These are phyloP conservation scores for Ametastegia equiseti DNA, from an alignment of 2,888 invertebrate species.

Conservation along the genomic window DNA sequence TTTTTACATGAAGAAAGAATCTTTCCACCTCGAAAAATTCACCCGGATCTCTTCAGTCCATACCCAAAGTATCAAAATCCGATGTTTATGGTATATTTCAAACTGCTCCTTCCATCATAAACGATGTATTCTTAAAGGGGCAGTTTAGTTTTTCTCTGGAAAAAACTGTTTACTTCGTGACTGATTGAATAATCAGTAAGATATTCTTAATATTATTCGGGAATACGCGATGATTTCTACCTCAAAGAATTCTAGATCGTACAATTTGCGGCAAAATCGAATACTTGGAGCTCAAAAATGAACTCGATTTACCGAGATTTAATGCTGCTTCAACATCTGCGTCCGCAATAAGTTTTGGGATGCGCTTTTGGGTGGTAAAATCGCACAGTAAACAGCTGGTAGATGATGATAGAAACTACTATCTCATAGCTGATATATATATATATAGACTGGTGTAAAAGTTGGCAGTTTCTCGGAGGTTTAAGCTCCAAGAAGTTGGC, in stretches of 20 bases:
- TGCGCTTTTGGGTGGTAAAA: background rate
- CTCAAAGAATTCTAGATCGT: background rate
- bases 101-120: no score
- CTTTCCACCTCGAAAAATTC: background rate
- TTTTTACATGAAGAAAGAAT: no score
- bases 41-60: no score
- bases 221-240: background rate
- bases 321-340: background rate
- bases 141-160: no score
- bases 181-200: background rate
- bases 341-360: background rate
- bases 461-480: slow-evolving; percentile 31
- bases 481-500: slow-evolving; percentile 35
- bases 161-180: no score
- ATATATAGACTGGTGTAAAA: background rate
- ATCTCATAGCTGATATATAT: background rate
- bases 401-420: slow-evolving; percentile 24
- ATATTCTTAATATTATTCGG: no score
- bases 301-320: background rate
- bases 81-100: no score
- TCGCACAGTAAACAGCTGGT: slow-evolving; percentile 20
- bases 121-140: no score
- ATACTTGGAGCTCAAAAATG: background rate
- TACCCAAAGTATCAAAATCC: no score
- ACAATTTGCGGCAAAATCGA: background rate